Conservation (phyloP, 35 echinoderm and acorn worm species). For the Acanthaster planci region DNA sequence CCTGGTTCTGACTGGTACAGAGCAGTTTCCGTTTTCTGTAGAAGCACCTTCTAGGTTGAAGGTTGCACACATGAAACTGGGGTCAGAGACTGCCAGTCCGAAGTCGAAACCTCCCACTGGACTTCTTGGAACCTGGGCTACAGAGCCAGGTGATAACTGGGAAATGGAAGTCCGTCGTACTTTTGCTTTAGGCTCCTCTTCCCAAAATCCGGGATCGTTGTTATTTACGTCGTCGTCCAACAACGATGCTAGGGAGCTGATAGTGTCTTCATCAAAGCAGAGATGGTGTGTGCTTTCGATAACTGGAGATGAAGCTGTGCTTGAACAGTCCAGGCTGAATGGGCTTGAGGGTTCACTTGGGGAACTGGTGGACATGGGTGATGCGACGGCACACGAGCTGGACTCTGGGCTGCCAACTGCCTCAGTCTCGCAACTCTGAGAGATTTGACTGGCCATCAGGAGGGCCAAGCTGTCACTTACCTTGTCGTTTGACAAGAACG, state of each 20-base stretch:
- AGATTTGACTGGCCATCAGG: conserved; percentile 33
- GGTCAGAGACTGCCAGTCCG: conserved; percentile 11
- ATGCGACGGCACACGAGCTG: conserved; percentile 27
- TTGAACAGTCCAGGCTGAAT: conserved; percentile 28
- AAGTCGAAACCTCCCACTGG: conserved; percentile 37
- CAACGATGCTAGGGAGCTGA: conserved; percentile 28
- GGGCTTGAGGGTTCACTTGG: conserved; percentile 37
- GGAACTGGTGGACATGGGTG: conserved; percentile 52
- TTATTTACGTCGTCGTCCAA: conserved; percentile 39
- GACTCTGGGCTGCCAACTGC: conserved; percentile 3
- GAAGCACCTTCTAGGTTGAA: conserved; percentile 6
- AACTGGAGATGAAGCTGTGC: conserved; percentile 1
- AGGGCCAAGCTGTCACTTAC: conserved; percentile 38
- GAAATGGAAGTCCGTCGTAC: background rate
- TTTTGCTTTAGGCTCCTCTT: conserved; percentile 28
- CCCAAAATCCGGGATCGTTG: conserved; percentile 10
- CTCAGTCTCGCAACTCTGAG: conserved; percentile 29
- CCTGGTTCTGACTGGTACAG: conserved; percentile 26
- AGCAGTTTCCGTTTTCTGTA: background rate
- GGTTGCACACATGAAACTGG: conserved; percentile 27
- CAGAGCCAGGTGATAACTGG: conserved; percentile 1
- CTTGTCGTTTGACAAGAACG: conserved; percentile 35
- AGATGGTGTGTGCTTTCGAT: conserved; percentile 9
- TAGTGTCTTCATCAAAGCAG: conserved; percentile 39
- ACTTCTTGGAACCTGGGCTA: conserved; percentile 34